phyloP scores from a whole-genome alignment of 1,140 invertebrate genomes.

The Centruroides sculpturatus region DNA sequence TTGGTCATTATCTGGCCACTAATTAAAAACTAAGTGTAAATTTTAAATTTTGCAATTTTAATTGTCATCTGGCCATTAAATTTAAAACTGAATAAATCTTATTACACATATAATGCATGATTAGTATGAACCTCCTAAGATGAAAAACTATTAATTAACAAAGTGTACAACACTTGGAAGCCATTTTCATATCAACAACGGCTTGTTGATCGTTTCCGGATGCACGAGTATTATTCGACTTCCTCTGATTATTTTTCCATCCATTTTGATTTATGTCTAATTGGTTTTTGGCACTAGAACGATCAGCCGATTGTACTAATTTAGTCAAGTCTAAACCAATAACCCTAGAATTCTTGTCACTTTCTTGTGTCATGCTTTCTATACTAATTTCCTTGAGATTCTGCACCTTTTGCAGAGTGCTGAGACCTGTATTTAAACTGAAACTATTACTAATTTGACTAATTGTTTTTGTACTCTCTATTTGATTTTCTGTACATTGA shows the following conservation, averaged over 20 bases:
- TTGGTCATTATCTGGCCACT: too few relatives aligned
- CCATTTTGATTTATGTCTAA: slow-evolving; percentile 17
- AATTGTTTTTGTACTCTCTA: not conserved
- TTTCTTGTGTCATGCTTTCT: too few relatives aligned
- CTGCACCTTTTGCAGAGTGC: slow-evolving; percentile 6
- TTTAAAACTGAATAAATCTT: too few relatives aligned
- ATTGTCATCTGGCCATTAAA: too few relatives aligned
- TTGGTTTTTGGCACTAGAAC: slow-evolving; percentile 2
- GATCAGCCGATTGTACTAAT: slow-evolving; percentile 2
- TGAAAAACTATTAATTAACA: slow-evolving; percentile 7
- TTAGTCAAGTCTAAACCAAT: slow-evolving; percentile 1
- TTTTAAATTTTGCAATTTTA: too few relatives aligned
- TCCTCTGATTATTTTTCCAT: slow-evolving; percentile 12
- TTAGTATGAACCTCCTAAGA: too few relatives aligned
- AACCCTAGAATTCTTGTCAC: slow-evolving; percentile 4
- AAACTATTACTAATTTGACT: slow-evolving; percentile 7
- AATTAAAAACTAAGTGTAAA: too few relatives aligned
- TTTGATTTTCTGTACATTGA: not conserved
- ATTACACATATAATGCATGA: too few relatives aligned
- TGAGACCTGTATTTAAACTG: slow-evolving; percentile 13
- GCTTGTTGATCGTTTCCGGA: slow-evolving; percentile 5
- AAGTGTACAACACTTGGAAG: slow-evolving; percentile 16
- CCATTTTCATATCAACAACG: slow-evolving; percentile 16
- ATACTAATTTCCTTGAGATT: slow-evolving; percentile 2
- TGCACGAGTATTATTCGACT: not conserved